These are phyloP conservation scores for Drosophila austrosaltans DNA, from an alignment of 2,888 invertebrate genomes.

Conservation along the genomic window DNA sequence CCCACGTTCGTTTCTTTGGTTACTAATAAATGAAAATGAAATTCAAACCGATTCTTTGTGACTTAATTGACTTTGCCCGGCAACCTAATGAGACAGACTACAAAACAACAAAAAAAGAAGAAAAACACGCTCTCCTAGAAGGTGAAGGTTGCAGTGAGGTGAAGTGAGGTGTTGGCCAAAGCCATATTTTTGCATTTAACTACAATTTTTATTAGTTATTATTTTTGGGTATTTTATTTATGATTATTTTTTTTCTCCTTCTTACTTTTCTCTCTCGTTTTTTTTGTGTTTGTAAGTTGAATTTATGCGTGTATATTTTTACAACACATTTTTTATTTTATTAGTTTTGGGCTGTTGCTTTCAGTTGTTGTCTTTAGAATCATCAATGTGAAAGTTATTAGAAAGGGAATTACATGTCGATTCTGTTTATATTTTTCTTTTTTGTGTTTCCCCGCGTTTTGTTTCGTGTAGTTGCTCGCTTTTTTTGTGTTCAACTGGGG, in stretches of 20 bases:
- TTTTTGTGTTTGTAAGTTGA: conserved; percentile 2
- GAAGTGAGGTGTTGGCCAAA: background rate
- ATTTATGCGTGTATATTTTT: conserved; percentile 57
- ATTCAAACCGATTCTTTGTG: conserved; percentile 15
- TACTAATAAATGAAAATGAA: conserved; percentile 9
- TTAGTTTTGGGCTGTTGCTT: conserved; percentile 11
- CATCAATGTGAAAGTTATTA: conserved; percentile 32
- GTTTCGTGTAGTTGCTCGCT: conserved; percentile 55
- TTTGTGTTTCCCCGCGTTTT: conserved; percentile 29
- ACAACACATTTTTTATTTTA: conserved; percentile 67
- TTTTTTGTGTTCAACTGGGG: conserved; percentile 48
- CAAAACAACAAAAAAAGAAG: background rate
- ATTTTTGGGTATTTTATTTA: background rate
- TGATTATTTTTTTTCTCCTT: no score
- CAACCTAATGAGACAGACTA: conserved; percentile 29
- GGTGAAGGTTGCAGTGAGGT: background rate
- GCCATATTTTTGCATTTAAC: background rate
- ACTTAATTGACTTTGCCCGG: conserved; percentile 21
- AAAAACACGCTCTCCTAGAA: background rate
- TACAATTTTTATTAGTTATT: conserved; percentile 4
- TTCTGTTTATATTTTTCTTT: background rate
- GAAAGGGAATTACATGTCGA: conserved; percentile 6
- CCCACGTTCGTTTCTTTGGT: conserved; percentile 14
- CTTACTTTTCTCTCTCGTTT: background rate
- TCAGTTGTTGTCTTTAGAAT: conserved; percentile 36